Conservation (phyloP, 2,888 invertebrate genomes). For the Cephalotes varians region DNA sequence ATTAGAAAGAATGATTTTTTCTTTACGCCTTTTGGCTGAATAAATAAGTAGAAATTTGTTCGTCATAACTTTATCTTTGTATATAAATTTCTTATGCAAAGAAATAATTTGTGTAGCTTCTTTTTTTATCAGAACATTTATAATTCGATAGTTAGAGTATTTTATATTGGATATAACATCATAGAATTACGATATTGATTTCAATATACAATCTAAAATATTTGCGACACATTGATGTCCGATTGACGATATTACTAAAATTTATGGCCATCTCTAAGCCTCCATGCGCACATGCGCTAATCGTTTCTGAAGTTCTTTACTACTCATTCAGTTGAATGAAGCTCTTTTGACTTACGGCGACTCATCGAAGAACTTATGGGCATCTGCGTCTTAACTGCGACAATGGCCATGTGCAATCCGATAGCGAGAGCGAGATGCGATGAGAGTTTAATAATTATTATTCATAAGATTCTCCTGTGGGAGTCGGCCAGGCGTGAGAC, state of each 20-base stretch:
- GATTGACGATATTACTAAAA: slow-evolving; percentile 28
- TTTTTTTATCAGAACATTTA: slow-evolving; percentile 13
- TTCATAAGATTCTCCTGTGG: slow-evolving; percentile 83
- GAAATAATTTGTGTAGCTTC: not conserved
- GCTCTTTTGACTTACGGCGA: slow-evolving; percentile 46
- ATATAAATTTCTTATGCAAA: too few relatives aligned
- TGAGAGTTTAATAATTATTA: slow-evolving; percentile 83
- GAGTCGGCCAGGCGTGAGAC: slow-evolving; percentile 83
- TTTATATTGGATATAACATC: not conserved
- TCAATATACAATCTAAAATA: not conserved
- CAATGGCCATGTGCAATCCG: slow-evolving; percentile 25
- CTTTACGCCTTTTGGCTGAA: not conserved
- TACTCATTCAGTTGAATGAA: slow-evolving; percentile 39
- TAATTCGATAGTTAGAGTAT: not conserved
- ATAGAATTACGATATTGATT: not conserved
- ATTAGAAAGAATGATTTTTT: not conserved
- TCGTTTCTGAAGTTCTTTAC: slow-evolving; percentile 55
- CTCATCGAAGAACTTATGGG: slow-evolving; percentile 42
- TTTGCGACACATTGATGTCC: not conserved
- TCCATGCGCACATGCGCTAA: slow-evolving; percentile 40
- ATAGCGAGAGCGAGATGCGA: slow-evolving; percentile 19
- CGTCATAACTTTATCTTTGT: not conserved
- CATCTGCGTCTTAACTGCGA: slow-evolving; percentile 36
- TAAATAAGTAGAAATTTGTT: not conserved
- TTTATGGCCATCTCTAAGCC: slow-evolving; percentile 20